Conservation (phyloP, 35 echinoderm and acorn worm species). For the Heliocidaris tuberculata region DNA sequence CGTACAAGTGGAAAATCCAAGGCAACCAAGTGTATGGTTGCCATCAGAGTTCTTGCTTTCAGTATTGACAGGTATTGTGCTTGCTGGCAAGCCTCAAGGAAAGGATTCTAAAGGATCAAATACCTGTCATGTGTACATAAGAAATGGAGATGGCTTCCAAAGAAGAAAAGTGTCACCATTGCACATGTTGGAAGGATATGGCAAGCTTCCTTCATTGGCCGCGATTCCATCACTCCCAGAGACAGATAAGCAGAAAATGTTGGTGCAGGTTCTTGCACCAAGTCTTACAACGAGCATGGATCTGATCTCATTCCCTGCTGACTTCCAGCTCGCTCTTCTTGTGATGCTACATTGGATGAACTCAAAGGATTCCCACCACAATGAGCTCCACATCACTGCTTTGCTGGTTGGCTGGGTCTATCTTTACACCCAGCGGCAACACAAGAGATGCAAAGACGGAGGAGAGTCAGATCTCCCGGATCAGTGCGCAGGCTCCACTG, state of each 20-base stretch:
- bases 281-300: slow-evolving; percentile 20
- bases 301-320: slow-evolving; percentile 11
- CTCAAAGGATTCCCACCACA: background rate
- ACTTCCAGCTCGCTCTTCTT: slow-evolving; percentile 52
- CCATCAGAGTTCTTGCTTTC: background rate
- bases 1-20: slow-evolving; percentile 54
- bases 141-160: slow-evolving; percentile 55
- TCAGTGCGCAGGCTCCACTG: background rate
- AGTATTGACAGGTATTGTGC: background rate
- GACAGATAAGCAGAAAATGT: background rate
- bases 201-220: slow-evolving; percentile 49
- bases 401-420: slow-evolving; percentile 60
- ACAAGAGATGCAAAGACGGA: slow-evolving; percentile 41
- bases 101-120: background rate
- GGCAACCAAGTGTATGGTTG: slow-evolving; percentile 21
- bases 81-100: background rate
- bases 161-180: background rate
- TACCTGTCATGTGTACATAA: background rate
- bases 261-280: slow-evolving; percentile 28
- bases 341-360: slow-evolving; percentile 55
- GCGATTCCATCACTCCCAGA: background rate
- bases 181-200: slow-evolving; percentile 48
- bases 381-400: slow-evolving; percentile 28
- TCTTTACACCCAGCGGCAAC: slow-evolving; percentile 18
- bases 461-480: background rate